A percentile compares a stretch with the other conserved stretches of the same genome.
Evolutionary conservation across 2,888 invertebrate genomes (phyloP).

Genomic region (Ophioninae sp.): DNA sequence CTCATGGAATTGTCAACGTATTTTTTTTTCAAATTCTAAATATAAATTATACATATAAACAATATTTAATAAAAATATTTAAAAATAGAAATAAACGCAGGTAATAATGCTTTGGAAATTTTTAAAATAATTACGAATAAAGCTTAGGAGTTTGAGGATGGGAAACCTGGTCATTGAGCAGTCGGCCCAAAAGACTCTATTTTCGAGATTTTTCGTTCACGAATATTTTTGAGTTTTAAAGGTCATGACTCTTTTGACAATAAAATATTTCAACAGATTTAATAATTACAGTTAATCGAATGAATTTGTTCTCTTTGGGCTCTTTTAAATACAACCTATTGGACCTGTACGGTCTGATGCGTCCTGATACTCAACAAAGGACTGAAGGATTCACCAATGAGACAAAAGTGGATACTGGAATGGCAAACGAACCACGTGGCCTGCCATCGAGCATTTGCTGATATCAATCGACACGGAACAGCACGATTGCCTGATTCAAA

Average conservation of each 20-base stretch:
- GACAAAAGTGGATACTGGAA: constrained; percentile 59
- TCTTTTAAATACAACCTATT: neutral
- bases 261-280: neutral
- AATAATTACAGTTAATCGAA: neutral
- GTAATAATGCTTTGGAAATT: no score
- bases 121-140: neutral
- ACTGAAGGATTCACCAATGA: neutral
- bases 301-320: neutral
- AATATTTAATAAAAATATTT: no score
- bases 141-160: neutral
- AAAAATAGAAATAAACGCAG: no score
- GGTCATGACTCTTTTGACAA: neutral
- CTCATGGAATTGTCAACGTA: no score
- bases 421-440: constrained; percentile 68
- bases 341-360: neutral
- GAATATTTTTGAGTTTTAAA: neutral
- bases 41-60: no score
- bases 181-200: no score
- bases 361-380: constrained; percentile 13
- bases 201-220: neutral
- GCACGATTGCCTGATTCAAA: constrained; percentile 64
- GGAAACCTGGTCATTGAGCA: no score
- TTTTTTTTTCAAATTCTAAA: no score
- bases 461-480: constrained; percentile 59
- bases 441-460: constrained; percentile 67